These are phyloP conservation scores for Lycorma delicatula DNA, from an alignment of 1,140 invertebrate genomes.

Conservation along the genomic window DNA sequence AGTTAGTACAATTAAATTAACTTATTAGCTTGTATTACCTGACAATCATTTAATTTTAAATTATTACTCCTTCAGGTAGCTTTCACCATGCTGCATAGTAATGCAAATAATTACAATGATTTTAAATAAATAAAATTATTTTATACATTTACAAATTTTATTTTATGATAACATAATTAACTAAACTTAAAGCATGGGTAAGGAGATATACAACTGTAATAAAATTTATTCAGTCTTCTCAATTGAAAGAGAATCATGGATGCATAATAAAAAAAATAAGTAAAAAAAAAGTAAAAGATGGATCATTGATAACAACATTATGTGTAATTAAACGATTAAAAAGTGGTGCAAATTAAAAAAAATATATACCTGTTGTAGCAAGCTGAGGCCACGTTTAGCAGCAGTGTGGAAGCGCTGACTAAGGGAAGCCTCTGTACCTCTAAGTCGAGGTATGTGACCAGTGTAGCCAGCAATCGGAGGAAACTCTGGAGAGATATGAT, in stretches of 20 bases:
- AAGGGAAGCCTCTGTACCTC: conserved; percentile 52
- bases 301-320: not conserved
- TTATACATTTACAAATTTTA: too few species aligned
- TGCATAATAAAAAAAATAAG: not conserved
- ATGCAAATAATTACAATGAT: too few species aligned
- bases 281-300: not conserved
- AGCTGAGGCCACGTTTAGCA: conserved; percentile 50
- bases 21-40: too few species aligned
- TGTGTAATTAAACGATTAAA: not conserved
- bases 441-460: conserved; percentile 58
- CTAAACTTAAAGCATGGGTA: not conserved
- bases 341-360: not conserved
- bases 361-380: conserved; percentile 45
- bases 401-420: conserved; percentile 58
- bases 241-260: not conserved
- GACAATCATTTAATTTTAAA: too few species aligned
- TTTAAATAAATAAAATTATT: too few species aligned
- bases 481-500: conserved; percentile 54
- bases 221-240: not conserved
- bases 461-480: conserved; percentile 64
- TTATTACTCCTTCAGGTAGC: too few species aligned
- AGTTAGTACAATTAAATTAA: too few species aligned
- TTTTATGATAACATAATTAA: too few species aligned
- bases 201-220: not conserved
- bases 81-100: too few species aligned